Base-by-base conservation (phyloP, 2,113 vertebrate genomes). In the Junco hyemalis region DNA sequence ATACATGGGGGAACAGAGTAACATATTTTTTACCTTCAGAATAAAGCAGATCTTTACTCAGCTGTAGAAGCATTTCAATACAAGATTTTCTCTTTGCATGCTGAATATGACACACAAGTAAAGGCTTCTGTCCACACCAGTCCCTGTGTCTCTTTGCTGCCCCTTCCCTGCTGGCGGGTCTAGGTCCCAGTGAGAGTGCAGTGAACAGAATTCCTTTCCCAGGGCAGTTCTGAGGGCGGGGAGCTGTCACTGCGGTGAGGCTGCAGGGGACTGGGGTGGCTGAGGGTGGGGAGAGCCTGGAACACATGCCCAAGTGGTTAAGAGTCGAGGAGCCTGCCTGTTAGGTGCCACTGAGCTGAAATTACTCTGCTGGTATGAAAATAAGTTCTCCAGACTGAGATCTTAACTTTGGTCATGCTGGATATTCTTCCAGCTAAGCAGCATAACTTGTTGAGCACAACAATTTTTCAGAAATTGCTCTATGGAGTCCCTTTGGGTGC, bases 171-270 rank as follows among this genome's bases (percentile, higher is more conserved):
- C 22, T 7, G 1, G 19, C 8, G n/a, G 29, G 9, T 54, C 33
- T 16, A 28, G 69, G 31, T 45, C 5, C 1, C 1, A 17, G 21
- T 20, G 15, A 29, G 54, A 38, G 6, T 8, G 3, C 40, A 45
- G 29, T 4, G 40, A 38, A 19, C 76, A 78, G 14, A 24, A 15
- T 15, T 20, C n/a, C 42, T 36, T 54, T 63, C 44, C 28, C 9
- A 59, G 45, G 31, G 15, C 60, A 8, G 14, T 21, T 38, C 28
- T 0, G 0, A 8, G 14, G 35, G 15, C 0, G 0, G 0, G 1
- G 42, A 20, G 9, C 42, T 22, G 35, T 20, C 1, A 0, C n/a
- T 8, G 5, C 0, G 0, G 14, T 18, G 23, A 74, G 24, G 15
- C 61, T 56, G 35, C 20, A 31, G 56, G 10, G 19, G 2, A 33